Evolutionary conservation across 2,888 invertebrate genomes (phyloP), one percentile per base, ranked within the genome.

Genomic region (Conistra vaccinii): DNA sequence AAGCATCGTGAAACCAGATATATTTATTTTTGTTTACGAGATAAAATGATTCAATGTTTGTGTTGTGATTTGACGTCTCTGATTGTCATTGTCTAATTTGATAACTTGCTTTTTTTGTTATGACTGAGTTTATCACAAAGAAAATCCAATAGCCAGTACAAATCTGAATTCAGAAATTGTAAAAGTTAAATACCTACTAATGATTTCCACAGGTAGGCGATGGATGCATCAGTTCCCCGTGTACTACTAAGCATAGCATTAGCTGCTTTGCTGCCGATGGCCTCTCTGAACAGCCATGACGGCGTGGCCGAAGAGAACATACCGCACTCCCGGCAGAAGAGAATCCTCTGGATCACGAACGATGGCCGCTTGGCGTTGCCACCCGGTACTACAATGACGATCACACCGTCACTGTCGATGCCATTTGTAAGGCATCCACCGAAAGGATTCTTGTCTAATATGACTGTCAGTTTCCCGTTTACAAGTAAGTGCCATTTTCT

Each of bases 381-480:
- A 2, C 98, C 98, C 0, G 98, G 98, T 61, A 98, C 98, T 0
- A 97, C 98, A 4, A 96, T 98, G 94, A 97, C 98, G 42, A 98
- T 98, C 85, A 97, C 98, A 6, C 98, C 98, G 17, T 98, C 98
- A 9, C 93, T 98, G 62, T 98, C 98, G 9, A 95, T 98, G 96
- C 98, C 98, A 17, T 97, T 98, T 89, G 98, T 98, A 6, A 96
- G 98, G 88, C 98, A 98, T 96, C 98, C 98, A 14, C 98, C 98
- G 0, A 98, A 98, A 90, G 98, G 98, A 69, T 98, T 98, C 93
- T 97, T 98, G 87, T 98, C 98, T 70, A 98, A 98, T 92, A 96
- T 98, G 96, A 98, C 98, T 39, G 97, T 98, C 89, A 98, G 98
- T 94, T 97, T 98, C 88, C 98, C 98, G 29, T 98, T 98, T 90